A percentile compares a stretch with the other conserved stretches of the same genome.
phyloP scores from a whole-genome alignment of 2,797 vertebrate species.

The Mus caroli region DNA sequence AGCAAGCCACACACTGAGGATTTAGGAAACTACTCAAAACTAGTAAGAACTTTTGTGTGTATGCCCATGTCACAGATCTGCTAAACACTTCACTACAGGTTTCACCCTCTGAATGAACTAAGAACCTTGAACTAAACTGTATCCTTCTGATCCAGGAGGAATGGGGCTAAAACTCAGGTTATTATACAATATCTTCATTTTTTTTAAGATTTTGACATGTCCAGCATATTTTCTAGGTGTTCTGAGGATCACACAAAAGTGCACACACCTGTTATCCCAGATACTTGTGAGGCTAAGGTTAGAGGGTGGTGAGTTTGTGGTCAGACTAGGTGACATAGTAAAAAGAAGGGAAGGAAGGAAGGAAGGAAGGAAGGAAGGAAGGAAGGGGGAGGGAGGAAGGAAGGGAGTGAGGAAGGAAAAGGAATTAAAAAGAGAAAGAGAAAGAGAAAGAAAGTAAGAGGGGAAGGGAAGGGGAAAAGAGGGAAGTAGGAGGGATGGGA shows the following conservation, averaged over 20 bases:
- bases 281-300: background rate
- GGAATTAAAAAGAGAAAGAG: background rate
- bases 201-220: background rate
- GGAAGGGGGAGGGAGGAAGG: too few species aligned
- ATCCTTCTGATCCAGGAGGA: too few species aligned
- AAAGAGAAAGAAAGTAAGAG: background rate
- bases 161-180: background rate
- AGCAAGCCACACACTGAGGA: background rate
- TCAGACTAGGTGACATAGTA: background rate
- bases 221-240: background rate
- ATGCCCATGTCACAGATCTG: background rate
- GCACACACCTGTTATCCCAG: background rate
- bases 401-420: accelerated
- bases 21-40: background rate
- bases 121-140: background rate
- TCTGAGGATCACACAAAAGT: background rate
- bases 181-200: background rate
- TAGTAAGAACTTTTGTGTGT: background rate
- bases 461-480: too few species aligned
- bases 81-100: background rate
- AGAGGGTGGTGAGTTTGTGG: background rate
- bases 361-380: accelerated
- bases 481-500: too few species aligned
- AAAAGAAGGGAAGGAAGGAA: accelerated
- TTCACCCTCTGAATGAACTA: background rate